Evolutionary conservation across 2,888 invertebrate species (phyloP).

Genomic region (Eucriotettix oculatus): DNA sequence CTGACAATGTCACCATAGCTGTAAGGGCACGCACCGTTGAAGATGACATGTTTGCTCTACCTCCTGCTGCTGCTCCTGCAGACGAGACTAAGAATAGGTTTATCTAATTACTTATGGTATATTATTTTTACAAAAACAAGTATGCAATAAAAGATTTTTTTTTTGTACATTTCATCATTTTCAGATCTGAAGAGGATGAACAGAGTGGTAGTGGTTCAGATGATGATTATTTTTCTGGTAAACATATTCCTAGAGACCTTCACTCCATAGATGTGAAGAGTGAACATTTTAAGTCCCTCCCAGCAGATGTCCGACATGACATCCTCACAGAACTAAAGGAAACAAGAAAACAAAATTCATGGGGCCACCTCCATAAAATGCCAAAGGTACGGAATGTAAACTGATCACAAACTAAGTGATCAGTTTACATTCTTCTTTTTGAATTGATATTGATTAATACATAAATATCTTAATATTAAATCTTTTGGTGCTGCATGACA

Average conservation of each 20-base stretch:
- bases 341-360: slow-evolving; percentile 76
- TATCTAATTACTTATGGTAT: background rate
- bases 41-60: slow-evolving; percentile 8
- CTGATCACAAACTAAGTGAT: background rate
- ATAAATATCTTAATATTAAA: too few species aligned
- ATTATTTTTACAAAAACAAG: background rate
- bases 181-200: slow-evolving; percentile 1
- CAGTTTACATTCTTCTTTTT: too few species aligned
- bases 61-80: background rate
- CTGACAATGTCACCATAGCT: background rate
- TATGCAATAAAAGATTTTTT: background rate
- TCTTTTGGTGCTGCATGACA: too few species aligned
- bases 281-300: slow-evolving; percentile 60
- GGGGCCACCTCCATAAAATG: slow-evolving; percentile 70
- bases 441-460: too few species aligned
- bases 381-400: slow-evolving; percentile 36
- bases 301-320: slow-evolving; percentile 83
- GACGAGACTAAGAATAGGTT: too few species aligned
- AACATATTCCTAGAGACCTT: slow-evolving; percentile 32
- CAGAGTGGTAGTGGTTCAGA: background rate
- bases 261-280: slow-evolving; percentile 68
- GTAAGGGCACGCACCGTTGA: background rate
- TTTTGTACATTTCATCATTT: background rate
- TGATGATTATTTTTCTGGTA: background rate
- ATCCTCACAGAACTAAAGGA: slow-evolving; percentile 81